These are phyloP conservation scores for Strix uralensis DNA, from an alignment of 2,113 vertebrate species.

Conservation along the genomic window DNA sequence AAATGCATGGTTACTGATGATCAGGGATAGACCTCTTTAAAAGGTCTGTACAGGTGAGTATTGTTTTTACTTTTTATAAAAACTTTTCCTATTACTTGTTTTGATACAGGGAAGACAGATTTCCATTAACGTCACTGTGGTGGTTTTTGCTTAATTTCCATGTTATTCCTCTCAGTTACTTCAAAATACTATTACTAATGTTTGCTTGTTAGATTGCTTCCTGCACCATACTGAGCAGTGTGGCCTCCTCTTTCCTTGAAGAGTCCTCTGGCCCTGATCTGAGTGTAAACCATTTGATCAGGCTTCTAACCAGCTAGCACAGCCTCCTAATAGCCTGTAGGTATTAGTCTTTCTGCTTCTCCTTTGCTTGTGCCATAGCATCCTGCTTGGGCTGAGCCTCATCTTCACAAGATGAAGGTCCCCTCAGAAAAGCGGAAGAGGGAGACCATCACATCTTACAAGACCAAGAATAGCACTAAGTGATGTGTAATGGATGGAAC, in stretches of 20 bases:
- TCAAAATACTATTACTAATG: not conserved
- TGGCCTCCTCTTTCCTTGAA: not conserved
- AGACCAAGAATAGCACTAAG: not conserved
- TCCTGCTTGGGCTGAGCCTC: not conserved
- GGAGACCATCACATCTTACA: not conserved
- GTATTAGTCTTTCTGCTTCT: not conserved
- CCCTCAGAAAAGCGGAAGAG: not conserved
- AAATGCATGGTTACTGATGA: not conserved
- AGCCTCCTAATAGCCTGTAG: not conserved
- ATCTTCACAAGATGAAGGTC: fast-evolving
- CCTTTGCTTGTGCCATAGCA: not conserved
- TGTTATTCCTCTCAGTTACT: not conserved
- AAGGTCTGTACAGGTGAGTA: not conserved
- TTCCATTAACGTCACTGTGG: not conserved
- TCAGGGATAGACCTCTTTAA: not conserved
- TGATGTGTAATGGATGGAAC: not conserved
- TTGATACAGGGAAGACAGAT: not conserved
- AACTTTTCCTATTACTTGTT: not conserved
- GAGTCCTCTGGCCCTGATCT: fast-evolving
- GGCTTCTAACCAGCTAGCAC: fast-evolving
- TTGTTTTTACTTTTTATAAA: not conserved
- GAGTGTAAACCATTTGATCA: fast-evolving
- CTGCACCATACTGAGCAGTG: fast-evolving
- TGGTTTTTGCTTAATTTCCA: not conserved
- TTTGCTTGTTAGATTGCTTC: not conserved